Percentiles rank a stretch among this genome's conserved stretches.
phyloP scores from a whole-genome alignment of 2,113 vertebrate species.

The Chionomys nivalis region DNA sequence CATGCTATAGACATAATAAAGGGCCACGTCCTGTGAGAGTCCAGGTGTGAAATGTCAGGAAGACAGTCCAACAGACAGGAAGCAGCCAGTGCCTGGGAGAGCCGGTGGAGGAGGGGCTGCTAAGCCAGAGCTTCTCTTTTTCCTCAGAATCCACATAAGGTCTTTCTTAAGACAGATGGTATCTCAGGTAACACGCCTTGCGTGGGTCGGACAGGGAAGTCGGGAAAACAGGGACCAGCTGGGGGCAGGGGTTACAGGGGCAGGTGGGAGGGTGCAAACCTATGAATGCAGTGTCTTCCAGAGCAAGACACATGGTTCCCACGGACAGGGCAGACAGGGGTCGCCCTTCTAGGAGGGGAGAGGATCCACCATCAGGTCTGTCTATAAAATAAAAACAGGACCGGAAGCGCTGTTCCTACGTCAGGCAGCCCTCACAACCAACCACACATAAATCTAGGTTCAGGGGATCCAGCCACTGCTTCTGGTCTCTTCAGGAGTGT shows the following conservation, averaged over 20 bases:
- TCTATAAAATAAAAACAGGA: neutral
- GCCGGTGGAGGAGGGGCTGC: neutral
- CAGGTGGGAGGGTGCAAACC: neutral
- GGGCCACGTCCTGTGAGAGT: neutral
- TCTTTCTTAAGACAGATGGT: neutral
- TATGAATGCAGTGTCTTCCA: neutral
- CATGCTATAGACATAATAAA: neutral
- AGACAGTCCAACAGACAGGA: neutral
- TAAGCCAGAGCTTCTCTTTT: neutral
- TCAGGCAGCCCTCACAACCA: neutral
- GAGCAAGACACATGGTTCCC: neutral
- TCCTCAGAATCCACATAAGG: neutral
- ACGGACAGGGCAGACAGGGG: neutral
- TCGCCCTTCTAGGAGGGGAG: neutral
- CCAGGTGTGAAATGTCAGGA: neutral
- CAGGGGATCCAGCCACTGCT: neutral
- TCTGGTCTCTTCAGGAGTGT: too few relatives aligned
- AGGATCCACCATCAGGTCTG: neutral
- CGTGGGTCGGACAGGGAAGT: too few relatives aligned
- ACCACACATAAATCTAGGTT: neutral
- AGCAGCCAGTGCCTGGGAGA: neutral
- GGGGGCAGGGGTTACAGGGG: fast-evolving
- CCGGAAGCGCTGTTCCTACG: neutral
- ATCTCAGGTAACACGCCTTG: too few relatives aligned
- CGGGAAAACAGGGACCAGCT: neutral